A percentile compares a stretch with the other conserved stretches of the same genome.
These are phyloP conservation scores for Hypomecis punctinalis DNA, from an alignment of 2,888 invertebrate species.

Conservation along the genomic window DNA sequence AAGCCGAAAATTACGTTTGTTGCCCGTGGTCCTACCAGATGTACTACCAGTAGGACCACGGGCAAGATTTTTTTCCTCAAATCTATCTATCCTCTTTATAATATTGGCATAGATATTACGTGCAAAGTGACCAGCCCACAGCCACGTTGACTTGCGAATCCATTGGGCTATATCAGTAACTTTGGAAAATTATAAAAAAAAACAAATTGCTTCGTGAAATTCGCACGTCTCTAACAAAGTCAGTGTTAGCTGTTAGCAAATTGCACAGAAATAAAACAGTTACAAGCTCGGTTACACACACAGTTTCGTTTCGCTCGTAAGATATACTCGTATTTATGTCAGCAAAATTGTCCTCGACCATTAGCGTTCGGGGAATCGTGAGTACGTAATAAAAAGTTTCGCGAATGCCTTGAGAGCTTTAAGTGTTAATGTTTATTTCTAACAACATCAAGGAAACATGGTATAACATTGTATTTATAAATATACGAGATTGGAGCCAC, in stretches of 20 bases:
- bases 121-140: too few relatives aligned
- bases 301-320: conserved; percentile 10
- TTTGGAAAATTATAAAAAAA: too few relatives aligned
- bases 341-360: conserved; percentile 26
- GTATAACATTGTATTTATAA: conserved; percentile 2
- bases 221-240: neutral
- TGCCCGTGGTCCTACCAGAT: too few relatives aligned
- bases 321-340: conserved; percentile 19
- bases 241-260: conserved; percentile 1
- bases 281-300: conserved; percentile 12
- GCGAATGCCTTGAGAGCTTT: conserved; percentile 24
- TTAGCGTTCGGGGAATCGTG: conserved; percentile 27
- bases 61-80: too few relatives aligned
- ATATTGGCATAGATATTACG: too few relatives aligned
- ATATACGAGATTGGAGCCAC: neutral
- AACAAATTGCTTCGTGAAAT: neutral
- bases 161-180: too few relatives aligned
- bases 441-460: conserved; percentile 17
- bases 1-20: too few relatives aligned
- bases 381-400: conserved; percentile 30
- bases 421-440: conserved; percentile 31
- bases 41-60: too few relatives aligned
- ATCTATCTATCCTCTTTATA: too few relatives aligned
- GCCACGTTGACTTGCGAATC: too few relatives aligned
- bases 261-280: conserved; percentile 14